Evolutionary conservation across 2,113 vertebrate species (phyloP), one percentile per base, ranked within the genome.

Genomic region (Porphyrio hochstetteri): DNA sequence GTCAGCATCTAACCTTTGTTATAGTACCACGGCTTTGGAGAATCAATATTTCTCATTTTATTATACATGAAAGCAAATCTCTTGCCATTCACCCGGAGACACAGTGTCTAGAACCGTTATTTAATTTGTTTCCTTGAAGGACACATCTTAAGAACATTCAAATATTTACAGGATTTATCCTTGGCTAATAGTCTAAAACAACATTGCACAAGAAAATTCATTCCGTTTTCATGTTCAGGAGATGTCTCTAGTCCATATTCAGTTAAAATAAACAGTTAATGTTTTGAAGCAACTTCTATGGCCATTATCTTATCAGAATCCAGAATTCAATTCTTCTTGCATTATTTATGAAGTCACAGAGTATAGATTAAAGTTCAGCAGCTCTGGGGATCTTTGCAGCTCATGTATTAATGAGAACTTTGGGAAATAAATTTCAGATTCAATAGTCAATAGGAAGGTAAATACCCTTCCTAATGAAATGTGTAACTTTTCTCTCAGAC

Each of bases 11-110:
- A 63, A 83, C 64, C 40, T 96, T 95, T 96, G 35, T 77, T 61
- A 67, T 11, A 71, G 25, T 89, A 48, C 33, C 33, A 33, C 16
- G 7, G 28, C 29, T 96, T 92, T 40, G n/a, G 19, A 82, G 18
- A 94, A 97, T 97, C 97, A 96, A 95, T 96, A 94, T 48, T 96
- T 97, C 96, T 93, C 82, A 96, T 95, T 97, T 97, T 25, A 27
- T 89, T 82, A 24, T 89, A 86, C 7, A 3, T 86, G 36, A 91
- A 96, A 97, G 7, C 14, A 92, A 95, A 85, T 46, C 15, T 61
- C 36, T 85, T 77, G 42, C 48, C 69, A 92, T 78, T 61, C 50
- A 88, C 24, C 16, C 16, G 83, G 85, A 89, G 81, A 88, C 4
- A 1, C 35, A 29, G 8, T 79, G 35, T 83, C 83, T 95, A 60